A percentile compares a stretch with the other conserved stretches of the same genome.
Evolutionary conservation across 2,113 vertebrate genomes (phyloP).

Genomic region (mouse (Mus musculus)): DNA sequence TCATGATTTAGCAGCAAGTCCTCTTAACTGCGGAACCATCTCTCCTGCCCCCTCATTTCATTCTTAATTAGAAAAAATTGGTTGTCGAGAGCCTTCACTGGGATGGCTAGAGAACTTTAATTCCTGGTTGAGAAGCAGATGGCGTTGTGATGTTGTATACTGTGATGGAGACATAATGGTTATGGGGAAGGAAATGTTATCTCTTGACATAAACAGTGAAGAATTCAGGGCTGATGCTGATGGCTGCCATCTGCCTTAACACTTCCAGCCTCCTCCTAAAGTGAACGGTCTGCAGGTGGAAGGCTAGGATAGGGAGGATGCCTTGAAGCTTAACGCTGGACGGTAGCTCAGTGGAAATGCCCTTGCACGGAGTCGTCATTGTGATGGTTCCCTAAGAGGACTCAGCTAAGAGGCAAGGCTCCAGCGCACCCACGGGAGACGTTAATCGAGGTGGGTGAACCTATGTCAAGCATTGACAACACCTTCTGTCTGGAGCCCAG

Average conservation of each 20-base stretch:
- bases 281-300: not conserved
- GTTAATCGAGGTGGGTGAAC: not conserved
- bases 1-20: not conserved
- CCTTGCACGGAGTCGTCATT: no score
- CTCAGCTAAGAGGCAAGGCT: not conserved
- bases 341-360: not conserved
- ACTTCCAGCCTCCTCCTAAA: not conserved
- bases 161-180: not conserved
- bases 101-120: not conserved
- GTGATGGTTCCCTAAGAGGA: not conserved
- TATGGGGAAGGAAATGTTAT: not conserved
- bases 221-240: not conserved
- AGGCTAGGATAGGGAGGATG: not conserved
- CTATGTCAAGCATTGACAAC: not conserved
- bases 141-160: not conserved
- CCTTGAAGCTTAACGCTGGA: not conserved
- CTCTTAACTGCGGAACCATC: not conserved
- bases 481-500: not conserved
- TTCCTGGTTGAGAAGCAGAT: not conserved
- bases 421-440: not conserved
- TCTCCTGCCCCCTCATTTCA: not conserved
- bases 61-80: not conserved
- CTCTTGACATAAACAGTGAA: not conserved
- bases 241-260: not conserved
- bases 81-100: not conserved